These are phyloP conservation scores for Achatina immaculata DNA, from an alignment of 1,140 invertebrate species.

Conservation along the genomic window DNA sequence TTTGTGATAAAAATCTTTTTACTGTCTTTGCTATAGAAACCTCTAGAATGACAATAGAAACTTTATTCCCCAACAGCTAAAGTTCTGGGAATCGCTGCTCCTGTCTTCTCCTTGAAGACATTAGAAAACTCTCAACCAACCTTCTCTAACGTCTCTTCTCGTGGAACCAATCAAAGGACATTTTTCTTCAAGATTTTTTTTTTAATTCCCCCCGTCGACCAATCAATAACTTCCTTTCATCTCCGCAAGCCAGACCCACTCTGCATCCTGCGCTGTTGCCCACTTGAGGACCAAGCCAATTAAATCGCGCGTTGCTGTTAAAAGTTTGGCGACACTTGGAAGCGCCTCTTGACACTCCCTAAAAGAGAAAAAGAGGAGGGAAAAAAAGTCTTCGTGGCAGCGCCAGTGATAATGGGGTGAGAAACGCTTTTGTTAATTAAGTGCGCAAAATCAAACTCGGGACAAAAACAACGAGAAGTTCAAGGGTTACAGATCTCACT, in stretches of 20 bases:
- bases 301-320: constrained; percentile 30
- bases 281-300: constrained; percentile 34
- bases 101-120: constrained; percentile 23
- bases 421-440: neutral
- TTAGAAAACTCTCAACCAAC: constrained; percentile 14
- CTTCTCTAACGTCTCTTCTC: neutral
- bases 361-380: neutral
- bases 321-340: constrained; percentile 28
- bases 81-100: neutral
- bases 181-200: constrained; percentile 26
- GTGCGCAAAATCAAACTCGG: constrained; percentile 19
- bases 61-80: neutral
- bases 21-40: neutral
- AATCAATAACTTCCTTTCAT: constrained; percentile 26
- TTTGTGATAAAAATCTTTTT: neutral
- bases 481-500: too few relatives aligned
- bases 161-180: constrained; percentile 22
- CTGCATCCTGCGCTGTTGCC: constrained; percentile 13
- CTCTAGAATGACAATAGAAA: neutral
- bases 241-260: neutral
- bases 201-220: neutral
- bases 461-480: too few relatives aligned
- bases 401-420: neutral
- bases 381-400: constrained; percentile 5
- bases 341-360: constrained; percentile 1